A percentile compares a stretch with the other conserved stretches of the same genome.
phyloP scores from a whole-genome alignment of 92 coral and sea anemone species.

The Epizoanthus stellaris region DNA sequence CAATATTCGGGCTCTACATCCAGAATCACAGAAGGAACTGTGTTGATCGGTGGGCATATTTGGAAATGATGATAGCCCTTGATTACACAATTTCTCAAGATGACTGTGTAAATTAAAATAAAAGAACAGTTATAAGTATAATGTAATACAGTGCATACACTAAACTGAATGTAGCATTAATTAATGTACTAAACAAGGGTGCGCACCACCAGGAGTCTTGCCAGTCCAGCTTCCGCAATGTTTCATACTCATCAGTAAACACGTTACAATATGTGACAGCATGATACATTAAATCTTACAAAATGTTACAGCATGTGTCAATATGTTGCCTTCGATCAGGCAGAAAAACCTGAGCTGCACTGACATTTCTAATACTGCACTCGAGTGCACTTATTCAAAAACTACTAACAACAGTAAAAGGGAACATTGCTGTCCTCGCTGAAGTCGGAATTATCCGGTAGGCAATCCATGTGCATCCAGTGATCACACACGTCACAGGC shows the following conservation, averaged over 20 bases:
- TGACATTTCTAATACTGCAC: background rate
- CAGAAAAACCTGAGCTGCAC: too few relatives aligned
- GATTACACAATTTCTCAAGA: background rate
- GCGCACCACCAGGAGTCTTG: too few relatives aligned
- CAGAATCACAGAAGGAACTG: background rate
- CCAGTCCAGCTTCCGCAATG: too few relatives aligned
- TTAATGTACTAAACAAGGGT: background rate
- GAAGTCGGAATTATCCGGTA: conserved; percentile 13
- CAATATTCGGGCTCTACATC: background rate
- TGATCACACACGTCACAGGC: conserved; percentile 9
- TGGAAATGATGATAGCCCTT: background rate
- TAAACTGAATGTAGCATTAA: background rate
- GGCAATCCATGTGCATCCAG: conserved; percentile 30
- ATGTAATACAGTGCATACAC: too few relatives aligned
- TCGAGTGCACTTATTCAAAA: background rate
- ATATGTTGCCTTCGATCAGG: too few relatives aligned
- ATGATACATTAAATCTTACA: too few relatives aligned
- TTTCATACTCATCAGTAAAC: too few relatives aligned
- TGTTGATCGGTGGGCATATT: background rate
- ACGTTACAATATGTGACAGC: too few relatives aligned
- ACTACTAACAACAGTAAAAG: conserved; percentile 12
- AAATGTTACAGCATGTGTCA: too few relatives aligned
- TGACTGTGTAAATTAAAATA: background rate
- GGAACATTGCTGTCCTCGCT: conserved; percentile 3
- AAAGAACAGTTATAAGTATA: background rate